Evolutionary conservation across 2,888 invertebrate genomes (phyloP).

Genomic region (Ceramica pisi): DNA sequence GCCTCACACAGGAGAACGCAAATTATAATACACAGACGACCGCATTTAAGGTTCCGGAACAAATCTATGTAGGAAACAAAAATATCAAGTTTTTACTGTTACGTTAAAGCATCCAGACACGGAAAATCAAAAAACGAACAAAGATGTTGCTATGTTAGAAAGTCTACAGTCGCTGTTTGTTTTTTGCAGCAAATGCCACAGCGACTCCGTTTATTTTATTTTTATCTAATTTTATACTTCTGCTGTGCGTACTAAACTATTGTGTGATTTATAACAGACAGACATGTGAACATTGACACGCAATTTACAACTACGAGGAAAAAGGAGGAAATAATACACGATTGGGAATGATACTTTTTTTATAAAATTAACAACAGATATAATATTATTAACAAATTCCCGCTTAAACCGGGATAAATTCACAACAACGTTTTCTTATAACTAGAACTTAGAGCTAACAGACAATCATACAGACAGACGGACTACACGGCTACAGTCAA

Average conservation of each 20-base stretch:
- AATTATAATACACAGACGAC: conserved; percentile 22
- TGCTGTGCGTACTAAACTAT: conserved; percentile 25
- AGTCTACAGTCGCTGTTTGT: conserved; percentile 57
- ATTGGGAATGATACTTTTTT: conserved; percentile 49
- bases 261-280: conserved; percentile 19
- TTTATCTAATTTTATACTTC: conserved; percentile 40
- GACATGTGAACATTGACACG: conserved; percentile 30
- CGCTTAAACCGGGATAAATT: conserved; percentile 68
- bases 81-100: conserved; percentile 26
- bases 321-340: conserved; percentile 46
- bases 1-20: conserved; percentile 33
- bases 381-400: conserved; percentile 71
- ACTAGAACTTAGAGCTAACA: conserved; percentile 61
- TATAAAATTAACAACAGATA: conserved; percentile 69
- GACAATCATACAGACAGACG: conserved; percentile 47
- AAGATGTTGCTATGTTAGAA: conserved; percentile 65
- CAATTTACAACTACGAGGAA: background rate
- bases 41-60: conserved; percentile 45
- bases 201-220: conserved; percentile 40
- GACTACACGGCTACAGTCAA: conserved; percentile 48
- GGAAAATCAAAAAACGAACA: conserved; percentile 65
- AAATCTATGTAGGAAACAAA: conserved; percentile 45
- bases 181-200: conserved; percentile 55
- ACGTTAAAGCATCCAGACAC: conserved; percentile 46
- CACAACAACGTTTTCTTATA: conserved; percentile 70